Evolutionary conservation across 2,113 vertebrate genomes (phyloP).

Genomic region (Ciconia maguari): DNA sequence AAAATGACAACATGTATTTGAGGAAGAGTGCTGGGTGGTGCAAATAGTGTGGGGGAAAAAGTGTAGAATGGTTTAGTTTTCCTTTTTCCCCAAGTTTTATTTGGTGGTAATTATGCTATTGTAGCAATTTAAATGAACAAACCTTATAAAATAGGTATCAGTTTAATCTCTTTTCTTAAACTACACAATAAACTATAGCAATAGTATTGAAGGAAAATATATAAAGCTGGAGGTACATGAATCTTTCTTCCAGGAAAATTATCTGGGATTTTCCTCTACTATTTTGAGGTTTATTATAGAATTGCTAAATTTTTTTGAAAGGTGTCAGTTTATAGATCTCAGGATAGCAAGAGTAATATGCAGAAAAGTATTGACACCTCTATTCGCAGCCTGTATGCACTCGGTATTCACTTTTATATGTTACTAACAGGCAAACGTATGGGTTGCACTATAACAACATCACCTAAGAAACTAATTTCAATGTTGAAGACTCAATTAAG

Average conservation of each 20-base stretch:
- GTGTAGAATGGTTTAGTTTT: neutral
- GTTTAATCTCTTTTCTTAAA: neutral
- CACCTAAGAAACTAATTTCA: neutral
- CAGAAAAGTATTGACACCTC: neutral
- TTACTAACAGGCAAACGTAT: neutral
- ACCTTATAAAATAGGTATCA: neutral
- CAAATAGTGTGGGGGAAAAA: neutral
- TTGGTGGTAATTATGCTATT: neutral
- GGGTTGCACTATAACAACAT: neutral
- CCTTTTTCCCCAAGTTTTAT: neutral
- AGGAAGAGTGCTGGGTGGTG: neutral
- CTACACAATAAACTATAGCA: neutral
- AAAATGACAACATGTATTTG: neutral
- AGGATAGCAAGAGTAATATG: neutral
- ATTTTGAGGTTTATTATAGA: neutral
- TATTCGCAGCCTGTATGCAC: neutral
- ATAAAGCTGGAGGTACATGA: no score
- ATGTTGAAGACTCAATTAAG: neutral
- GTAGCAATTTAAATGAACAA: neutral
- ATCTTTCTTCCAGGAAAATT: neutral
- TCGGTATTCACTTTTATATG: neutral
- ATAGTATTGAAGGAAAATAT: neutral
- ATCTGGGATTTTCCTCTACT: neutral
- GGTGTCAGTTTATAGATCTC: neutral
- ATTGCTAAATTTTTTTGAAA: neutral